Conservation (phyloP, 2,797 vertebrate species). For the Anabacerthia variegaticeps region DNA sequence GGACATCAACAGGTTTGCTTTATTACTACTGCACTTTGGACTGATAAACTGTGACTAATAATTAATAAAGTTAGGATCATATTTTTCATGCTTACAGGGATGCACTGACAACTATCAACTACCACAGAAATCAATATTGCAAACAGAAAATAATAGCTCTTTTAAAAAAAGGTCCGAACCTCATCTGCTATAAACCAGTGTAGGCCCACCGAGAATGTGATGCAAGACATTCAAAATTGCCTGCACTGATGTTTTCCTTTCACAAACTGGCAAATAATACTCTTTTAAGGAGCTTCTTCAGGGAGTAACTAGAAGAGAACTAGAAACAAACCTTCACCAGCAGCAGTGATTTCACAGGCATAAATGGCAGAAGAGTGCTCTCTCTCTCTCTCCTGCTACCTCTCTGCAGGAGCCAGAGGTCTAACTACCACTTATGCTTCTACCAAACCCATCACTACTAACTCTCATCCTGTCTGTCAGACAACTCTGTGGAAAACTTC, state of each 20-base stretch:
- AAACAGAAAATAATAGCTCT: not conserved
- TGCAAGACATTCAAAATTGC: not conserved
- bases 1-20: not conserved
- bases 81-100: not conserved
- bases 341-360: not conserved
- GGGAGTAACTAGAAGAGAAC: not conserved
- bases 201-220: not conserved
- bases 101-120: not conserved
- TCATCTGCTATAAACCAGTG: not conserved
- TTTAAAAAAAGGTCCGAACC: not conserved
- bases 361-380: not conserved
- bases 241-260: not conserved
- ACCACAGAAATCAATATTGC: not conserved
- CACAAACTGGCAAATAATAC: not conserved
- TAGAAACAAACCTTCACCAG: not conserved
- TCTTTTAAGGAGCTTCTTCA: not conserved
- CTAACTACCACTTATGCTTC: not conserved
- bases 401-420: not conserved
- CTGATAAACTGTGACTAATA: not conserved
- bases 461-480: not conserved
- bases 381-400: not conserved
- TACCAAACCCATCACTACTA: not conserved
- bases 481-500: not conserved
- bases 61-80: not conserved
- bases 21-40: not conserved